Conservation (phyloP, 2,797 vertebrate species). For the Muscicapa comitata region DNA sequence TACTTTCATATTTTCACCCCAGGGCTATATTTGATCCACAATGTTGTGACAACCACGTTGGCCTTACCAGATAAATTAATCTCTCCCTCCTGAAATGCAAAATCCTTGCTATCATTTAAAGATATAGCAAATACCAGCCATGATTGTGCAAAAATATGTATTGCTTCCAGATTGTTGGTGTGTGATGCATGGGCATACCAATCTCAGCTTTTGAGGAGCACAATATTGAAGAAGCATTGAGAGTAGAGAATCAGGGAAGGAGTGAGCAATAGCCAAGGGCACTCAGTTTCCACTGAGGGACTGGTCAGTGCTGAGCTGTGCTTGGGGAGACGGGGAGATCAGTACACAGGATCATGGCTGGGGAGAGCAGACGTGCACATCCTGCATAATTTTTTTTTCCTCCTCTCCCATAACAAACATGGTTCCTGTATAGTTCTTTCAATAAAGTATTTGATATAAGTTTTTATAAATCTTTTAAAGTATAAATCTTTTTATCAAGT, state of each 20-base stretch:
- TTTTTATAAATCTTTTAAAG: background rate
- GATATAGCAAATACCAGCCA: background rate
- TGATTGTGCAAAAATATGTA: background rate
- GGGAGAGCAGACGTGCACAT: background rate
- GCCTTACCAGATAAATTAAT: constrained; percentile 29
- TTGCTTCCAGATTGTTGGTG: background rate
- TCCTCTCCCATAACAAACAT: rapidly evolving
- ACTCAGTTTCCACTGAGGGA: background rate
- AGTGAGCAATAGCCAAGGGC: background rate
- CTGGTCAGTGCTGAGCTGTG: background rate
- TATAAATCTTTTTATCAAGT: background rate
- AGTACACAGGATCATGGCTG: background rate
- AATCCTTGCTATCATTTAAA: constrained; percentile 1
- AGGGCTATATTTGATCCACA: constrained; percentile 45
- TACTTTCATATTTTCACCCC: constrained; percentile 27
- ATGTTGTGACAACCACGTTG: background rate
- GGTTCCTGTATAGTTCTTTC: background rate
- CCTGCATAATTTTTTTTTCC: too few species aligned
- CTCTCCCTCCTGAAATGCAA: constrained; percentile 22
- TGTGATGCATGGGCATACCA: rapidly evolving
- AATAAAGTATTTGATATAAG: background rate
- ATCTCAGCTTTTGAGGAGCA: rapidly evolving
- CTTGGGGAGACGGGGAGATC: background rate
- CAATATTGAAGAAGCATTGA: background rate
- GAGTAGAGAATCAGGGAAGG: background rate